Evolutionary conservation across 1,140 invertebrate species (phyloP), one percentile per base, ranked within the genome.

Genomic region (Marisa cornuarietis): DNA sequence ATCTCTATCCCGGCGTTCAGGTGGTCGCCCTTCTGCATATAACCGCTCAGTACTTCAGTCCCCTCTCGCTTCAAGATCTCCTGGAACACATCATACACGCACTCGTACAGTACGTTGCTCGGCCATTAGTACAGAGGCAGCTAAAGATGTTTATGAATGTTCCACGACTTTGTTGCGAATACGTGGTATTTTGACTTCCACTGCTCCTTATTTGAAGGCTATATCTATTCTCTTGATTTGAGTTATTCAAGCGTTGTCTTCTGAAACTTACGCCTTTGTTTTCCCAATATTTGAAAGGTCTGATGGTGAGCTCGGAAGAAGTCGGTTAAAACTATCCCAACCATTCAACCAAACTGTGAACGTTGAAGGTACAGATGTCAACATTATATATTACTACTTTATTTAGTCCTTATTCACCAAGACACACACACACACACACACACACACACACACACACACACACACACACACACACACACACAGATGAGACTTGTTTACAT

Each of bases 1-100:
- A 79, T 62, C 71, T 79, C 13, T 20, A 79, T 66, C 78, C 78
- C 52, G 78, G 78, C 51, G 49, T 79, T 24, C 78, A 66, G n/a
- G 78, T 66, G 22, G 61, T 52, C 18, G 31, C 61, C 7, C 18
- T 79, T 0, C 11, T 79, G 58, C 78, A 79, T 62, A 62, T 79
- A 24, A 73, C 26, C 5, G 78, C 26, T 22, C 49, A 71, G 31
- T 65, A 65, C 52, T 31, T 49, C 7, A n/a, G 73, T 31, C 78
- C 78, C 0, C 42, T 79, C 13, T 22, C 20, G 18, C n/a, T 24
- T 58, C 31, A 79, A 31, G 42, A 22, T 7, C 9, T 79, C 14
- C 26, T 61, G 6, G 62, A 61, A 14, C 16, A 24, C 51, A 69
- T 77, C 11, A 0, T 24, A 58, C 11, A 11, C 54, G 16, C 11